phyloP scores from a whole-genome alignment of 2,113 vertebrate species.

The Mus spicilegus region DNA sequence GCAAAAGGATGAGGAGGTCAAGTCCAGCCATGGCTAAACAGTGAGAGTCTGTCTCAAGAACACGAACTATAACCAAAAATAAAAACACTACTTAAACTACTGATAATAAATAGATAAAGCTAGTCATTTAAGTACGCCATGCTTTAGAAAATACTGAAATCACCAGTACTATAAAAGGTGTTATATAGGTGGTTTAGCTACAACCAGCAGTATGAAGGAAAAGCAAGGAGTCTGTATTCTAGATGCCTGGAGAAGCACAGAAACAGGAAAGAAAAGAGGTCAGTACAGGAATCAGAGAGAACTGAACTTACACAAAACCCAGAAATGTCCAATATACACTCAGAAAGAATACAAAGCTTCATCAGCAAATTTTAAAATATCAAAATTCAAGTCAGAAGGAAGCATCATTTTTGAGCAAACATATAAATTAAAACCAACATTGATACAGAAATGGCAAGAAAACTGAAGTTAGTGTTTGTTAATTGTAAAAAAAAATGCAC shows the following conservation, averaged over 20 bases:
- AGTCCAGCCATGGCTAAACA: background rate
- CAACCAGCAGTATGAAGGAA: background rate
- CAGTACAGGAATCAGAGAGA: background rate
- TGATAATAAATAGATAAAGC: too few species aligned
- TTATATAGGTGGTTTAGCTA: background rate
- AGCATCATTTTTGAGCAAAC: background rate
- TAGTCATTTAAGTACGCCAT: too few species aligned
- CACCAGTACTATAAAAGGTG: background rate
- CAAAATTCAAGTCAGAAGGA: background rate
- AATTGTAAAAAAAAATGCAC: background rate
- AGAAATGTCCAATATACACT: background rate
- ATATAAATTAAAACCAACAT: background rate
- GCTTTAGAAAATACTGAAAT: constrained; percentile 21
- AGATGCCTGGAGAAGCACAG: background rate
- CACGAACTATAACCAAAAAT: background rate
- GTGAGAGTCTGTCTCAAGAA: background rate
- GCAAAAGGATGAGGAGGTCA: background rate
- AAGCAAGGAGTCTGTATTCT: background rate
- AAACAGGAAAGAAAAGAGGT: background rate
- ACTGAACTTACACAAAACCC: background rate
- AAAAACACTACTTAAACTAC: background rate
- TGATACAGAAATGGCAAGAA: background rate
- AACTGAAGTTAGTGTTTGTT: background rate
- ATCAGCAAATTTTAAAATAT: background rate
- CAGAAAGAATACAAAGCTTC: background rate